A percentile compares a stretch with the other conserved stretches of the same genome.
Evolutionary conservation across 2,113 vertebrate genomes (phyloP).

Genomic region (Cyprinodon brontotheroides): DNA sequence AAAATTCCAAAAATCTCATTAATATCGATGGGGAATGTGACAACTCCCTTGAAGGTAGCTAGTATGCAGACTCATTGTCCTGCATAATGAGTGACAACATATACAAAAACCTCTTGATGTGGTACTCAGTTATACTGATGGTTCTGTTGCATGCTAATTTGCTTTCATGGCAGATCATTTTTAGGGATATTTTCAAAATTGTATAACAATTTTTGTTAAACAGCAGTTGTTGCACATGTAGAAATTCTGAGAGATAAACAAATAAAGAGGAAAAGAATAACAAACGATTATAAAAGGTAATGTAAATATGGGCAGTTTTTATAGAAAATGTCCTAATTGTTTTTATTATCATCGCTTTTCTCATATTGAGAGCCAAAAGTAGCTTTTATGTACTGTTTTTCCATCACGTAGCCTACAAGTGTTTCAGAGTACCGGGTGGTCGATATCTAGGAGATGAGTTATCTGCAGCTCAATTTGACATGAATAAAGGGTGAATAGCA

Average conservation of each 20-base stretch:
- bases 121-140: neutral
- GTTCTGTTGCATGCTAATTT: conserved; percentile 22
- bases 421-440: neutral
- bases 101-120: conserved; percentile 24
- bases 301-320: neutral
- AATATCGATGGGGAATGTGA: conserved; percentile 37
- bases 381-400: neutral
- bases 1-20: conserved; percentile 40
- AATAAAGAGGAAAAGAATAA: neutral
- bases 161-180: conserved; percentile 20
- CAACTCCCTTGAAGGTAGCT: conserved; percentile 28
- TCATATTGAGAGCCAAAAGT: neutral
- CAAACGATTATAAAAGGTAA: neutral
- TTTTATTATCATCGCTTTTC: neutral
- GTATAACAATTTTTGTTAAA: neutral
- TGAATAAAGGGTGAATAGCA: neutral
- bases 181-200: neutral
- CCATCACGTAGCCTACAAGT: neutral
- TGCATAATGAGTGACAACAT: conserved; percentile 41
- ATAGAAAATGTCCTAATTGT: neutral
- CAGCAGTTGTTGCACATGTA: conserved; percentile 9
- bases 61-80: conserved; percentile 18
- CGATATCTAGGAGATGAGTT: neutral
- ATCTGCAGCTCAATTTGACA: neutral
- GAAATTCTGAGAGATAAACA: neutral